Evolutionary conservation across 2,797 vertebrate species (phyloP).

Genomic region (Brachymystax lenok): DNA sequence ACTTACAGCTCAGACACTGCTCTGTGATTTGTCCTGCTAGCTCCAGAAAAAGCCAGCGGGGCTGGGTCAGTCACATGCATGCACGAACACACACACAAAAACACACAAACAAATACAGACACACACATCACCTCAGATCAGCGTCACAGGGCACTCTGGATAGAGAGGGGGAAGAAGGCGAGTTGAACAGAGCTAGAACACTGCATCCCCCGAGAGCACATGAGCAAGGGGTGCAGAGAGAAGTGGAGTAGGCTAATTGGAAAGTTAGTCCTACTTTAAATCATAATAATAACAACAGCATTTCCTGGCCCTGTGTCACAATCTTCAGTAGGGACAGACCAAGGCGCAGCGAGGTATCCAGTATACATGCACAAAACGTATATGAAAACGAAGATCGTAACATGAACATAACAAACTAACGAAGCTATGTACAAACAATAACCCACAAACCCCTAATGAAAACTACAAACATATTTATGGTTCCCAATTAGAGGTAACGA

Average conservation of each 20-base stretch:
- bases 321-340: too few relatives aligned
- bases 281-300: constrained; percentile 37
- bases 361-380: too few relatives aligned
- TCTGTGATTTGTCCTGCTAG: constrained; percentile 37
- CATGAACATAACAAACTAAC: too few relatives aligned
- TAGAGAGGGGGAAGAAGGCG: too few relatives aligned
- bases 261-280: constrained; percentile 52
- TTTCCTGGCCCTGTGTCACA: constrained; percentile 4
- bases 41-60: constrained; percentile 17
- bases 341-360: too few relatives aligned
- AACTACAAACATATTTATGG: too few relatives aligned
- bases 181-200: too few relatives aligned
- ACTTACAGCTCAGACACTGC: constrained; percentile 33
- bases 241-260: constrained; percentile 82
- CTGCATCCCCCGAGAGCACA: too few relatives aligned
- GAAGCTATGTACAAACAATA: too few relatives aligned
- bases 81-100: constrained; percentile 19
- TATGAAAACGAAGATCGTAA: too few relatives aligned
- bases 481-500: too few relatives aligned
- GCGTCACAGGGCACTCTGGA: constrained; percentile 3
- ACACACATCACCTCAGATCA: constrained; percentile 23
- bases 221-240: neutral
- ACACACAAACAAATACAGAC: constrained; percentile 16
- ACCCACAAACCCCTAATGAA: too few relatives aligned
- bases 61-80: constrained; percentile 23